These are phyloP conservation scores for Gorsachius magnificus DNA, from an alignment of 2,797 vertebrate genomes.

Conservation along the genomic window DNA sequence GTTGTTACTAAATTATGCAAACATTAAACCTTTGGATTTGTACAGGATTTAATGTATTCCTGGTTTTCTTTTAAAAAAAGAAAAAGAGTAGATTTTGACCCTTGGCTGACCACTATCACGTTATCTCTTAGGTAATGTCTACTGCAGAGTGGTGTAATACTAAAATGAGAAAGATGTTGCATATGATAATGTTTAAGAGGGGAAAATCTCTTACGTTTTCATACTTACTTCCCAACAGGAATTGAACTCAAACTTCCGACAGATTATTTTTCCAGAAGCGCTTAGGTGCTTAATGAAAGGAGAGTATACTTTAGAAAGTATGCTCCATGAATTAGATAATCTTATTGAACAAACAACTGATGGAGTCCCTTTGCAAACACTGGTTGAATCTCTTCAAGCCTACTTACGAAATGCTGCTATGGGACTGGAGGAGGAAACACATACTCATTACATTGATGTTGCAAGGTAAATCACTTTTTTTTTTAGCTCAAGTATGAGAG, in stretches of 20 bases:
- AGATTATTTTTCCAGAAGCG: constrained; percentile 98
- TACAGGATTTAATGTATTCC: background rate
- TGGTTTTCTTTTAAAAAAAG: background rate
- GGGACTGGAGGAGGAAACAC: constrained; percentile 88
- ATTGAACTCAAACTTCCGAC: constrained; percentile 96
- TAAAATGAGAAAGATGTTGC: background rate
- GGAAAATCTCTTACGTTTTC: background rate
- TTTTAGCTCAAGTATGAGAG: background rate
- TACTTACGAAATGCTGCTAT: constrained; percentile 85
- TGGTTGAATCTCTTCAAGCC: constrained; percentile 88
- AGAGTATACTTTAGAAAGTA: constrained; percentile 92
- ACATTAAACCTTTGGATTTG: background rate
- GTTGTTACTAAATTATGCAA: background rate
- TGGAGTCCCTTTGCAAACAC: constrained; percentile 87
- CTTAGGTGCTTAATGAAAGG: constrained; percentile 94
- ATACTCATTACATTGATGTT: constrained; percentile 89
- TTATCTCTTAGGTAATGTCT: background rate
- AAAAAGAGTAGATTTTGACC: background rate
- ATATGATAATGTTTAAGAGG: background rate
- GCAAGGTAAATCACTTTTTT: constrained; percentile 80
- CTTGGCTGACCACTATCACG: background rate
- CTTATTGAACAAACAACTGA: constrained; percentile 95
- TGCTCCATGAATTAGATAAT: constrained; percentile 90
- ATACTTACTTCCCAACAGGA: constrained; percentile 76
- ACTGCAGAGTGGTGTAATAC: background rate